Base-by-base conservation (phyloP, 2,888 invertebrate species). In the Ctena decussata region DNA sequence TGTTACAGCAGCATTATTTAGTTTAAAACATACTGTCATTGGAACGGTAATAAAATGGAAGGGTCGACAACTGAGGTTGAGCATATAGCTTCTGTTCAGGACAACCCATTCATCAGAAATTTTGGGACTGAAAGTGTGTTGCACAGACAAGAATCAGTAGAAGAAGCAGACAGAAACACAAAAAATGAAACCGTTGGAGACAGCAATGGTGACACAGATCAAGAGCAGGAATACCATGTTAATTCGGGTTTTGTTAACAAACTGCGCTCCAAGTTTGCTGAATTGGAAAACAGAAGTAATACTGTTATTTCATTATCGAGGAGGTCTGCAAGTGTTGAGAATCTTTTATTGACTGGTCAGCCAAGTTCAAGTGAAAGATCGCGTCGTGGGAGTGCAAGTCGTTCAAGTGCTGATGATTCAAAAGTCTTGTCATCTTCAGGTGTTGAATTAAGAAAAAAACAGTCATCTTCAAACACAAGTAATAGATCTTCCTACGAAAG, bases 171-270 rank as follows among this genome's bases (percentile, higher is more conserved):
- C 5, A n/a, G 12, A 8, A 27, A 72, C 1, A 44, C 12, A 2
- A 24, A 35, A 37, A n/a, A 18, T 11, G 70, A 70, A 70, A 69
- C 27, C 2, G 37, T 3, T 18, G 35, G 21, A 2, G 35, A 35
- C 8, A 60, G 73, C 35, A 65, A 37, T 21, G 73, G 60, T 27
- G 88, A 87, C 37, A 81, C 71, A 41, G 89, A 86, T n/a, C 79
- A 76, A 27, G 91, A 92, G 44, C 91, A 92, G n/a, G 94, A 94
- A 72, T 93, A 94, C 75, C 91, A 87, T 30, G 94, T 94, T 53
- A 93, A 93, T 39, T 93, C 94, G 21, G 95, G 95, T 8, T 95
- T 95, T 91, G 95, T 95, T 24, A 91, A 93, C 79, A 94, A 93
- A 89, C 87, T 95, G 24, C 84, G 93, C 71, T 90, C 92, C 75